Base-by-base conservation (phyloP, 2,888 invertebrate species). In the Eupeodes luniger region DNA sequence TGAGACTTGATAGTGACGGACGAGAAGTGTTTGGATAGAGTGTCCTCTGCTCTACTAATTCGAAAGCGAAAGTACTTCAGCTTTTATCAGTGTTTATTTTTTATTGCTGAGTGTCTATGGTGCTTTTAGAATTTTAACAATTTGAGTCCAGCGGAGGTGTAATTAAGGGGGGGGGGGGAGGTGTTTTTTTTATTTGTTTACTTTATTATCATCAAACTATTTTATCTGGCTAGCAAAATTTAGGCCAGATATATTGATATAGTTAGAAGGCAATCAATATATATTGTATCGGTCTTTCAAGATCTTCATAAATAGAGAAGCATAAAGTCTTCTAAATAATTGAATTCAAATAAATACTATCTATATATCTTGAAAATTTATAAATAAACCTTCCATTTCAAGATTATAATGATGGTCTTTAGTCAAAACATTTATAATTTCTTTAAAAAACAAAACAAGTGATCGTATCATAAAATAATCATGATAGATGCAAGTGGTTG, bases 171-270 rank as follows among this genome's bases (percentile, higher is more conserved):
- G 10, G n/a, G 12, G 12, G 4, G 27, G 16, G n/a, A n/a, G n/a
- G n/a, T n/a, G n/a, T n/a, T 11, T 27, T 9, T 75, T 72, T 55
- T 67, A 64, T 62, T 80, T 72, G 72, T 72, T 72, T 59, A 72
- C 34, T 47, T 72, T 66, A 61, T 59, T 83, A 44, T 64, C 61
- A 59, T 14, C 34, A 47, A 76, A 67, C 47, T 67, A 74, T 81
- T 81, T 49, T 66, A 49, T 85, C 81, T 81, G 51, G 77, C 36
- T 59, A 40, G 69, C 9, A 59, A 75, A 62, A 85, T 62, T 79
- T 87, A 64, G 88, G 74, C 19, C 80, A 84, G 76, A 83, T 74
- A 84, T 40, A 77, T 74, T 40, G 84, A 84, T 74, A 40, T 40
- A 40, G 40, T 40, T 27, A 69, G 77, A 75, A 74, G 57, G 64